These are phyloP conservation scores for Oscheius sp. DNA, from an alignment of 2,888 invertebrate species.

Conservation along the genomic window DNA sequence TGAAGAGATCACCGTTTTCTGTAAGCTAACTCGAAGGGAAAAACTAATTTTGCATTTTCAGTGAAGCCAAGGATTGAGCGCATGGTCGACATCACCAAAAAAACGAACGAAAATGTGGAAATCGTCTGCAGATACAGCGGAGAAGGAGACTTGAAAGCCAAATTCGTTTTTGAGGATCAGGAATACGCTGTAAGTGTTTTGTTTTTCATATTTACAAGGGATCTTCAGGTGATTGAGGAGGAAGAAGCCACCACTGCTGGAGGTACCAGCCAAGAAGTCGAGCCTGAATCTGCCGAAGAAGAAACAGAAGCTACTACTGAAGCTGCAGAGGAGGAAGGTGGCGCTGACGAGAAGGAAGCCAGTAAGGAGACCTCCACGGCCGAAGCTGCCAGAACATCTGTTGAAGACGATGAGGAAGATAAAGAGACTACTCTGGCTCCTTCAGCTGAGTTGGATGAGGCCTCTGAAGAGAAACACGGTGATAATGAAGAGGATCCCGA, in stretches of 20 bases:
- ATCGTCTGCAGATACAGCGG: slow-evolving; percentile 53
- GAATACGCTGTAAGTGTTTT: slow-evolving; percentile 44
- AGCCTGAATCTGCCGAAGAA: slow-evolving; percentile 26
- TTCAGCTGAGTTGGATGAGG: background rate
- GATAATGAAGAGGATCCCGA: slow-evolving; percentile 37
- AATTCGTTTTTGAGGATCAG: slow-evolving; percentile 52
- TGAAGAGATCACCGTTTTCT: slow-evolving; percentile 48
- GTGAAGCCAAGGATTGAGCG: slow-evolving; percentile 58
- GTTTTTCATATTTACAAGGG: background rate
- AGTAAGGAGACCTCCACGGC: slow-evolving; percentile 12
- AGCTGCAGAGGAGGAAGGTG: slow-evolving; percentile 13
- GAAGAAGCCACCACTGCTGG: slow-evolving; percentile 8
- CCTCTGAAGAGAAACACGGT: slow-evolving; percentile 29
- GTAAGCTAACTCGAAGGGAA: slow-evolving; percentile 38
- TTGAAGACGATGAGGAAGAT: slow-evolving; percentile 36
- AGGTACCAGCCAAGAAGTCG: slow-evolving; percentile 30
- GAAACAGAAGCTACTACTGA: slow-evolving; percentile 36
- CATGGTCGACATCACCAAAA: slow-evolving; percentile 44
- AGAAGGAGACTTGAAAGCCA: slow-evolving; percentile 51
- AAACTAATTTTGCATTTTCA: slow-evolving; percentile 31
- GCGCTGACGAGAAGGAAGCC: slow-evolving; percentile 16
- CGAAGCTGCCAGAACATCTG: background rate
- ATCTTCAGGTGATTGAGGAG: slow-evolving; percentile 15
- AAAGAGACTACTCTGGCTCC: slow-evolving; percentile 5
- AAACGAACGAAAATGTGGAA: slow-evolving; percentile 53